These are phyloP conservation scores for Esox lucius DNA, from an alignment of 2,797 vertebrate genomes.

Conservation along the genomic window DNA sequence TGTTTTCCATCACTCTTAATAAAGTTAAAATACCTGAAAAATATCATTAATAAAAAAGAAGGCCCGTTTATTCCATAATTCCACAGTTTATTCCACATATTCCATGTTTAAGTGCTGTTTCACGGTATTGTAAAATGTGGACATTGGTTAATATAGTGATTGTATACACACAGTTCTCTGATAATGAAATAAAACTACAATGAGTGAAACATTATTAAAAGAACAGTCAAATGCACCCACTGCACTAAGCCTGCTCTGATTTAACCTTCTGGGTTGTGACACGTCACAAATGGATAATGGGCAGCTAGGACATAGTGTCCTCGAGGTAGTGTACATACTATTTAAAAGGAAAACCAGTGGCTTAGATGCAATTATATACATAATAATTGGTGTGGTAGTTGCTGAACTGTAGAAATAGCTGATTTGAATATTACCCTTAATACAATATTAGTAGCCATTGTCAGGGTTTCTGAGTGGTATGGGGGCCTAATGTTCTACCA, in stretches of 20 bases:
- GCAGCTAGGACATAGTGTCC: background rate
- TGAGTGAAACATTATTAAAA: conserved; percentile 24
- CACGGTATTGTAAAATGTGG: conserved; percentile 78
- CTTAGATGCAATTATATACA: background rate
- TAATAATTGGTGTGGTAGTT: background rate
- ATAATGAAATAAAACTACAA: conserved; percentile 77
- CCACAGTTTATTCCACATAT: too few species aligned
- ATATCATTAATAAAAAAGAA: conserved; percentile 23
- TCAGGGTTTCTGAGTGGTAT: too few species aligned
- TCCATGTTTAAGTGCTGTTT: conserved; percentile 78
- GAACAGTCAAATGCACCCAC: background rate
- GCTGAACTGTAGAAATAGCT: background rate
- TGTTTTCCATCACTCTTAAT: too few species aligned
- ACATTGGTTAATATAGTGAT: conserved; percentile 77
- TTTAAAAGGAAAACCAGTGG: background rate
- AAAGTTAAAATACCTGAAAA: too few species aligned
- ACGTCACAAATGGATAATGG: background rate
- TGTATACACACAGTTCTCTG: conserved; percentile 72
- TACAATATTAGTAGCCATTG: background rate
- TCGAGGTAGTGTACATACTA: background rate
- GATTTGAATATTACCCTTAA: background rate
- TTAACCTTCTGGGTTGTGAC: background rate
- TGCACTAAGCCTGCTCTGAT: background rate
- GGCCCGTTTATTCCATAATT: conserved; percentile 75
- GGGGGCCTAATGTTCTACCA: too few species aligned